A percentile compares a stretch with the other conserved stretches of the same genome.
phyloP scores from a whole-genome alignment of 2,888 invertebrate genomes.

The Cyclophora punctaria region DNA sequence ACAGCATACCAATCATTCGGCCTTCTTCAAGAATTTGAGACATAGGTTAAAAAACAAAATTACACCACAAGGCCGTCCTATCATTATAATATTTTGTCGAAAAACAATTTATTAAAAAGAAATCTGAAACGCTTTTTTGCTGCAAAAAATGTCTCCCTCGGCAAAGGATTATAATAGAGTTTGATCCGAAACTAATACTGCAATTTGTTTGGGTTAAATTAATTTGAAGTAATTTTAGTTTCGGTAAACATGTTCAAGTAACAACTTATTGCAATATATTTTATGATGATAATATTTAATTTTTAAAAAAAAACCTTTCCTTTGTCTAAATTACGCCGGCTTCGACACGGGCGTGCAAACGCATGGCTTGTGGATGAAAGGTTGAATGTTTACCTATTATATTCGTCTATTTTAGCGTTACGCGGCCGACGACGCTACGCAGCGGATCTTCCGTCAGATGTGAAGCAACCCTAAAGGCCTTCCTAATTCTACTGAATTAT shows the following conservation, averaged over 20 bases:
- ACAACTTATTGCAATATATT: too few relatives aligned
- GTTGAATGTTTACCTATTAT: too few relatives aligned
- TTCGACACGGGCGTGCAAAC: too few relatives aligned
- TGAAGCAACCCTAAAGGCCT: not conserved
- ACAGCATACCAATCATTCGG: too few relatives aligned
- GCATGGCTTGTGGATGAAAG: too few relatives aligned
- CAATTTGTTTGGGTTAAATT: conserved; percentile 45
- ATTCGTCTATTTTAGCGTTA: too few relatives aligned
- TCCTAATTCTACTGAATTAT: conserved; percentile 11
- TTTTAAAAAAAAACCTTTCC: too few relatives aligned
- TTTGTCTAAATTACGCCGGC: too few relatives aligned
- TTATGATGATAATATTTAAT: too few relatives aligned
- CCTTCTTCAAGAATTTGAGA: not conserved
- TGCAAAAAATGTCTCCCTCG: conserved; percentile 41
- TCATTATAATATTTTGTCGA: conserved; percentile 9
- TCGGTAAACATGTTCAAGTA: not conserved
- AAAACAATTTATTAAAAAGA: conserved; percentile 39
- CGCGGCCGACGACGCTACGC: too few relatives aligned
- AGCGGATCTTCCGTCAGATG: too few relatives aligned
- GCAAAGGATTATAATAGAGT: conserved; percentile 41
- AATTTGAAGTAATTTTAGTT: conserved; percentile 29
- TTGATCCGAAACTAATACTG: conserved; percentile 63
- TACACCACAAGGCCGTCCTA: conserved; percentile 6
- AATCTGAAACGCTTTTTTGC: conserved; percentile 34
- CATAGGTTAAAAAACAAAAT: conserved; percentile 2